These are phyloP conservation scores for Empidonax alnorum DNA, from an alignment of 2,113 vertebrate species.

Conservation along the genomic window DNA sequence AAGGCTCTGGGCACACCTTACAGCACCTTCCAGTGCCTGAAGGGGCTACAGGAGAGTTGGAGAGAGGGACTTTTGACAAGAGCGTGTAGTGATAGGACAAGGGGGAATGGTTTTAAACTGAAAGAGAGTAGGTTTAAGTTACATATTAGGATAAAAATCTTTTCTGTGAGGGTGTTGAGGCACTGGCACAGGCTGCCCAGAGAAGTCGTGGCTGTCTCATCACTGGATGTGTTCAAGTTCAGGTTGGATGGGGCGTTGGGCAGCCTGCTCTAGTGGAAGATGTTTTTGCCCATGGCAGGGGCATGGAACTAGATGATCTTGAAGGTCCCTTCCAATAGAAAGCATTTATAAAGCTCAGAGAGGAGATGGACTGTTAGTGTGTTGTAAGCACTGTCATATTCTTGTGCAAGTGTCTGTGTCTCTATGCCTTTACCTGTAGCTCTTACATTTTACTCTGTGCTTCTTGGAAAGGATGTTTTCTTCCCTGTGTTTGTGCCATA, in stretches of 20 bases:
- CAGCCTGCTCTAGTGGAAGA: background rate
- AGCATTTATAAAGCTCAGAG: background rate
- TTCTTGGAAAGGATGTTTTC: background rate
- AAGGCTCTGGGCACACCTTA: background rate
- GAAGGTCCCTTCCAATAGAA: background rate
- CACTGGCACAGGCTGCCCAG: background rate
- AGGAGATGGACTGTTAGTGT: background rate
- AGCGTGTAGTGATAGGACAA: background rate
- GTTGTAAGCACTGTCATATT: background rate
- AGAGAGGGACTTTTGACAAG: background rate
- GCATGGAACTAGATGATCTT: fast-evolving
- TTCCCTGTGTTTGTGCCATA: background rate
- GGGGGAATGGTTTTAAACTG: background rate
- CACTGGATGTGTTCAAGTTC: background rate
- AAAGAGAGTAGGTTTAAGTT: background rate
- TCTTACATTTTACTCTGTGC: background rate
- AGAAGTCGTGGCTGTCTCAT: background rate
- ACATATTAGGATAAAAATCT: background rate
- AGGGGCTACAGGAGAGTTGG: background rate
- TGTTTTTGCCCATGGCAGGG: background rate
- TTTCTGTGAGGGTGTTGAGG: background rate
- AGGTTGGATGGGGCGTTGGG: background rate
- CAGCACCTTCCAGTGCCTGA: background rate
- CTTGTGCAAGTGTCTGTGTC: background rate
- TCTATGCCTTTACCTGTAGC: background rate